Evolutionary conservation across 1,140 invertebrate species (phyloP), one percentile per base, ranked within the genome.

Genomic region (Chironomus tepperi): DNA sequence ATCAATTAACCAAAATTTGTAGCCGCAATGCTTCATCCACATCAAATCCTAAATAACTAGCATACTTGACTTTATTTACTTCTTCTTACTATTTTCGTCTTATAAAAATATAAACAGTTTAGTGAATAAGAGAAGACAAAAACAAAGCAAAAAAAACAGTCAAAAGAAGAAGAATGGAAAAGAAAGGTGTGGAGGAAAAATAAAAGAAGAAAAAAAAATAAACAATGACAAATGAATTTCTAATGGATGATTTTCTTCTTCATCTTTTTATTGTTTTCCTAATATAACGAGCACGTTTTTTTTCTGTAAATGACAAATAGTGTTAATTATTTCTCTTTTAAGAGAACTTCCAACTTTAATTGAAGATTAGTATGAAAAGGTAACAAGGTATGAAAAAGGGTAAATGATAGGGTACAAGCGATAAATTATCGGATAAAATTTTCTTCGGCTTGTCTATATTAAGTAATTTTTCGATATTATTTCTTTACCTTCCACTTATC

Each of bases 271-370:
- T 34, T 34, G 24, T 34, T 34, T 34, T 34, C 47, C 47, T 57
- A 57, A 57, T 57, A 57, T n/a, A 57, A 57, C n/a, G 47, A 57
- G 47, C 47, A 57, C 47, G 47, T 57, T 57, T 57, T 5, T n/a
- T 34, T 34, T 34, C 12, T 57, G 47, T 57, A 57, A 57, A 57
- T 57, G 47, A 57, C 47, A 57, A 57, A 57, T 57, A 57, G 47
- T 57, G 47, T 57, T 57, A 57, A 57, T 57, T 57, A 57, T n/a
- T 57, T 57, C 47, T 57, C 47, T 57, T 57, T 57, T n/a, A 57
- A 34, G 24, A 34, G 24, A 34, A 57, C 47, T 57, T n/a, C 47
- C 47, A 57, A n/a, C n/a, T 57, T 57, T 57, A 57, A 57, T 57
- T 57, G 47, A 57, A 57, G 9, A 57, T 57, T 57, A 15, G 47